Evolutionary conservation across 1,140 invertebrate species (phyloP).

Genomic region (Stratiolaelaps scimitus): DNA sequence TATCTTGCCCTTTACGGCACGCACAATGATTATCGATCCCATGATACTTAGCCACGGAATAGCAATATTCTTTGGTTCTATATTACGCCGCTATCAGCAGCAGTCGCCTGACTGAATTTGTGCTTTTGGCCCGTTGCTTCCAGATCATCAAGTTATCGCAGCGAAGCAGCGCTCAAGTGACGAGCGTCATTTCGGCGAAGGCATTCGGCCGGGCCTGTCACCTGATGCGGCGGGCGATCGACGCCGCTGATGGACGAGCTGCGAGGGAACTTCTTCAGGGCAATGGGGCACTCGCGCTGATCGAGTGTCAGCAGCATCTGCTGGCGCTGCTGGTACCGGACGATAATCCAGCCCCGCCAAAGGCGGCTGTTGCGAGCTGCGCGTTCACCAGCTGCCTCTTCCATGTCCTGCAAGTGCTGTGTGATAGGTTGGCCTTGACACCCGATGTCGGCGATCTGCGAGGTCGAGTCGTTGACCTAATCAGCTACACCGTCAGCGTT

Average conservation of each 20-base stretch:
- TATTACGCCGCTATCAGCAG: no score
- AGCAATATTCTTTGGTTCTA: no score
- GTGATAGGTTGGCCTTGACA: slow-evolving; percentile 34
- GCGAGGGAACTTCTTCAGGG: slow-evolving; percentile 8
- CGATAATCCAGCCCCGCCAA: slow-evolving; percentile 21
- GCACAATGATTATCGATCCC: no score
- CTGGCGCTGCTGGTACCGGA: slow-evolving; percentile 3
- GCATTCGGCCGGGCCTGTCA: slow-evolving; percentile 10
- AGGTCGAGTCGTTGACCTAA: neutral
- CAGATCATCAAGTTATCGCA: slow-evolving; percentile 9
- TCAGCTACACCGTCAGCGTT: slow-evolving; percentile 53
- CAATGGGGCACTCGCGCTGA: neutral
- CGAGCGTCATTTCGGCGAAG: neutral
- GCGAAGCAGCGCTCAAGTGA: neutral
- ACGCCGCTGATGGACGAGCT: neutral
- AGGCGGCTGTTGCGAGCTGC: neutral
- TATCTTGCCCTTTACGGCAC: no score
- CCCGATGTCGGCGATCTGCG: slow-evolving; percentile 32
- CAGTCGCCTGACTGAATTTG: no score
- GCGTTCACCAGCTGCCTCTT: slow-evolving; percentile 23
- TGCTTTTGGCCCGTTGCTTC: neutral
- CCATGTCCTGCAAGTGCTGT: slow-evolving; percentile 34
- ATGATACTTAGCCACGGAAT: no score
- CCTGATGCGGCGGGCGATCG: neutral
- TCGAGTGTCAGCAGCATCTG: slow-evolving; percentile 10